Conservation (phyloP, 1,140 invertebrate genomes). For the Ceratitis capitata region DNA sequence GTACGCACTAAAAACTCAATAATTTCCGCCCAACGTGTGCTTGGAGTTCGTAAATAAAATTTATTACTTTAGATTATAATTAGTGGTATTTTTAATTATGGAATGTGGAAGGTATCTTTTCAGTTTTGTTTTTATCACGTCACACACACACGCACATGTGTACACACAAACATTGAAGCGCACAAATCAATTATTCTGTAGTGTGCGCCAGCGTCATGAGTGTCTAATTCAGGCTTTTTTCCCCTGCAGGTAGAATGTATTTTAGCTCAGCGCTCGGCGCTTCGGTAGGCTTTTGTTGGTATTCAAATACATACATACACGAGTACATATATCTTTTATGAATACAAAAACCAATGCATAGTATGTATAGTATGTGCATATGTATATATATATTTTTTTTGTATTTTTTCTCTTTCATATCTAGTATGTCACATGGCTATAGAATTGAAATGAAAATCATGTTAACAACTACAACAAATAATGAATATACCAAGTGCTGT, state of each 20-base stretch:
- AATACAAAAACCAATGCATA: too few relatives aligned
- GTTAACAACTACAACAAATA: neutral
- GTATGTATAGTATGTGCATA: too few relatives aligned
- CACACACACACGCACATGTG: neutral
- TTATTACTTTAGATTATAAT: neutral
- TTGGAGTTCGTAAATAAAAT: neutral
- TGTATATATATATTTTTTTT: too few relatives aligned
- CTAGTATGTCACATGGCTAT: neutral
- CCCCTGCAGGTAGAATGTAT: neutral
- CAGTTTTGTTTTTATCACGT: too few relatives aligned
- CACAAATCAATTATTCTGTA: neutral
- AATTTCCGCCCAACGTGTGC: neutral
- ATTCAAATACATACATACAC: too few relatives aligned
- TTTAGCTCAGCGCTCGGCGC: neutral
- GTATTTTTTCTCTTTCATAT: neutral
- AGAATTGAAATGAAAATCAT: neutral
- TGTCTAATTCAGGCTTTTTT: neutral
- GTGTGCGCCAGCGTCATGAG: neutral
- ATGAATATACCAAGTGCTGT: neutral
- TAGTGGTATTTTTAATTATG: neutral
- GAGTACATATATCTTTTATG: too few relatives aligned
- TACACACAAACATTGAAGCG: too few relatives aligned
- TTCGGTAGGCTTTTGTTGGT: neutral
- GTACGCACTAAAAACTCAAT: neutral
- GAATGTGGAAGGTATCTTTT: neutral